Percentiles rank a stretch among this genome's conserved stretches.
phyloP scores from a whole-genome alignment of 2,888 invertebrate genomes.

The Hirudinaria manillensis region DNA sequence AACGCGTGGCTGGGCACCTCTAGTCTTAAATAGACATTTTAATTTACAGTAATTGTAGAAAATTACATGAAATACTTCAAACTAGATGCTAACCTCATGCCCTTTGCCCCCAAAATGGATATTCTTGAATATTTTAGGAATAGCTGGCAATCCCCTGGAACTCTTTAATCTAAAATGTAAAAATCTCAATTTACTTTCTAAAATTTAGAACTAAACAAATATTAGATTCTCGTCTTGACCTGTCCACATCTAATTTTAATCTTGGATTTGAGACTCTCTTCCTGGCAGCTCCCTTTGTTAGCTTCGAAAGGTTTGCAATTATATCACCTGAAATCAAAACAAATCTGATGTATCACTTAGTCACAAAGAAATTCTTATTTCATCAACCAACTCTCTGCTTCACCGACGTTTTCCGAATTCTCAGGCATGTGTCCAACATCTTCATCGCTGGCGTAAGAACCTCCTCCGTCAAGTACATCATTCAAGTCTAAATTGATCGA shows the following conservation, averaged over 20 bases:
- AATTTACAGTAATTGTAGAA: too few species aligned
- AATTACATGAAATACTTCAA: too few species aligned
- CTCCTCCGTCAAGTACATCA: slow-evolving; percentile 35
- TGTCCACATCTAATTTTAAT: slow-evolving; percentile 50
- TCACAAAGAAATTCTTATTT: neutral
- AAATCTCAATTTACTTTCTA: neutral
- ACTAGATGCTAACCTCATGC: slow-evolving; percentile 57
- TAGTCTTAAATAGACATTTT: too few species aligned
- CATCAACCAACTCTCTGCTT: too few species aligned
- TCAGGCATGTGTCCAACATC: slow-evolving; percentile 6
- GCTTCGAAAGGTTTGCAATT: slow-evolving; percentile 45
- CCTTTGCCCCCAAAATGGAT: slow-evolving; percentile 77
- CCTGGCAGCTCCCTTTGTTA: slow-evolving; percentile 50
- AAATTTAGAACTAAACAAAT: neutral
- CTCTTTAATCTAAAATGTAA: slow-evolving; percentile 62
- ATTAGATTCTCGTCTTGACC: slow-evolving; percentile 40
- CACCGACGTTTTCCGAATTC: neutral
- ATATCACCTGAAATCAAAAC: slow-evolving; percentile 38
- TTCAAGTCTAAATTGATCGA: slow-evolving; percentile 36
- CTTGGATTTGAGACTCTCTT: slow-evolving; percentile 46
- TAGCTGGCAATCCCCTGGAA: slow-evolving; percentile 71
- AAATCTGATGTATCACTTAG: neutral
- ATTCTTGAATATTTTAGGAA: slow-evolving; percentile 72
- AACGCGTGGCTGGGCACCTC: too few species aligned
- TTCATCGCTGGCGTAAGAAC: slow-evolving; percentile 34